Percentiles rank a stretch among this genome's conserved stretches.
Conservation (phyloP, 1,140 invertebrate species). For the Drosophila pseudoobscura region DNA sequence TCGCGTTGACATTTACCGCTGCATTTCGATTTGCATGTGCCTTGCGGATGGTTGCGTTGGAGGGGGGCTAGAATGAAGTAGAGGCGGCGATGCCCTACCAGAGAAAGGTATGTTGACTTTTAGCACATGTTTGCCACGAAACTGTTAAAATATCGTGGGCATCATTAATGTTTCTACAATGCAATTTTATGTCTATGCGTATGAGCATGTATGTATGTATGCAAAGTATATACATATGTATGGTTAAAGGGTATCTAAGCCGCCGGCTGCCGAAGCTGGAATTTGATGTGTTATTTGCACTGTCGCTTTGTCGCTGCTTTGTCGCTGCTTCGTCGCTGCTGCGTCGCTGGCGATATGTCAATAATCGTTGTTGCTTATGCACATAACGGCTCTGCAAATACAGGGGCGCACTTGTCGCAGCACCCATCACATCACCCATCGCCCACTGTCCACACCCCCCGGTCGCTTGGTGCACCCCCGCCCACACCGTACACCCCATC, state of each 20-base stretch:
- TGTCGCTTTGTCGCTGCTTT: background rate
- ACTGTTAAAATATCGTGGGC: too few species aligned
- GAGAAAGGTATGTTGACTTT: too few species aligned
- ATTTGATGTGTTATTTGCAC: background rate
- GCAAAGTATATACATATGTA: too few species aligned
- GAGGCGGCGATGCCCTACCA: too few species aligned
- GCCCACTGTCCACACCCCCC: background rate
- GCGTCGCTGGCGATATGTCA: conserved; percentile 63
- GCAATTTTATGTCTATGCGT: too few species aligned
- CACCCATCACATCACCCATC: conserved; percentile 1
- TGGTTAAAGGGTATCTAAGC: background rate
- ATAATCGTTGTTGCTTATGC: conserved; percentile 76
- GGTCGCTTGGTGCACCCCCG: background rate
- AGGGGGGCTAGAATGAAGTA: too few species aligned
- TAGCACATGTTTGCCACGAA: too few species aligned
- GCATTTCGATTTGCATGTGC: conserved; percentile 62
- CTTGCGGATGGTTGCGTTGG: background rate
- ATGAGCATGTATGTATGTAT: too few species aligned
- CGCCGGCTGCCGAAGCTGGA: background rate
- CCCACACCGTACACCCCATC: conserved; percentile 21
- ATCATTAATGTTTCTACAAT: too few species aligned
- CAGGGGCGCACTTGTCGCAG: conserved; percentile 63
- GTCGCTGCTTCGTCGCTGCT: conserved; percentile 12
- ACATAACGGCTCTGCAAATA: conserved; percentile 76
- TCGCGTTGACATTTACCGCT: conserved; percentile 22